Evolutionary conservation across 2,888 invertebrate species (phyloP).

Genomic region (Agrochola lota): DNA sequence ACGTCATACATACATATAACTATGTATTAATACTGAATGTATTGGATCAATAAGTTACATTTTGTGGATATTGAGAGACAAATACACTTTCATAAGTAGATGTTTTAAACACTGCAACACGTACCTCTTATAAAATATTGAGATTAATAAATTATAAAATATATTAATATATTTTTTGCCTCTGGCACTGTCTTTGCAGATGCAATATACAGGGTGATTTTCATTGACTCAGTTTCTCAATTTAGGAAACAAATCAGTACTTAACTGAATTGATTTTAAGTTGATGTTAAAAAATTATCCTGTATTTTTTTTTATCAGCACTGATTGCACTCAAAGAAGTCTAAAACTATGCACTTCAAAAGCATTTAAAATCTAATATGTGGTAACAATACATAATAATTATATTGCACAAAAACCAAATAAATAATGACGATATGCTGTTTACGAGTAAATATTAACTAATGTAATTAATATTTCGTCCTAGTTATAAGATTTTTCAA

Average conservation of each 20-base stretch:
- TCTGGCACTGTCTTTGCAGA: slow-evolving; percentile 25
- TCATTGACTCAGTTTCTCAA: background rate
- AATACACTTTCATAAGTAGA: slow-evolving; percentile 40
- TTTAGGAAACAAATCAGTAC: background rate
- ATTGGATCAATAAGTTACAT: slow-evolving; percentile 68
- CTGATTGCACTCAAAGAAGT: background rate
- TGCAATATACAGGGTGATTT: background rate
- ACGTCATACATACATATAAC: slow-evolving; percentile 66
- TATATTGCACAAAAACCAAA: slow-evolving; percentile 42
- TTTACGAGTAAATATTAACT: slow-evolving; percentile 66
- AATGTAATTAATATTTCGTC: slow-evolving; percentile 62
- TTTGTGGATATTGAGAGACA: slow-evolving; percentile 55
- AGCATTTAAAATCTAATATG: slow-evolving; percentile 32
- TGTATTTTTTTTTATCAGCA: background rate
- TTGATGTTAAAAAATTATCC: slow-evolving; percentile 1
- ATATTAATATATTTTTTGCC: background rate
- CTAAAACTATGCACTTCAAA: slow-evolving; percentile 37
- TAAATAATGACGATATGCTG: slow-evolving; percentile 76
- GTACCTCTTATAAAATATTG: slow-evolving; percentile 27
- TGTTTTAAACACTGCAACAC: slow-evolving; percentile 29
- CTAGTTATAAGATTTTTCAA: slow-evolving; percentile 64
- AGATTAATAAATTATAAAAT: slow-evolving; percentile 20
- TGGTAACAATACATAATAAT: slow-evolving; percentile 28
- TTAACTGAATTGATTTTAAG: background rate
- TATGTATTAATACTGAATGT: slow-evolving; percentile 80